Evolutionary conservation across 92 coral and sea anemone genomes (phyloP), one percentile per base, ranked within the genome.

Genomic region (Epizoanthus illoricatus): DNA sequence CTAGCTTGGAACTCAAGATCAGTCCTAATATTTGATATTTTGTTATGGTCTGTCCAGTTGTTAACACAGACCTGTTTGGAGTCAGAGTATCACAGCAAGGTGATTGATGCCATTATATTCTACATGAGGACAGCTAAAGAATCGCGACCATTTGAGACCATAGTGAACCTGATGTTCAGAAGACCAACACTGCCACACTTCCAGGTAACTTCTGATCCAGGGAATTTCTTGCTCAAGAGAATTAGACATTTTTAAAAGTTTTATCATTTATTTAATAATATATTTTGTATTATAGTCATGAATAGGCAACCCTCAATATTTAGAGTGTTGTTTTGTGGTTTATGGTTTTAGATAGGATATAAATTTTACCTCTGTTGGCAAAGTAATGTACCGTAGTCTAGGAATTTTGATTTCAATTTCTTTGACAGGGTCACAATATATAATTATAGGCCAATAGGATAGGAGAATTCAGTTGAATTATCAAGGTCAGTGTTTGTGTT

Each of bases 121-220:
- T 94, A 85, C 88, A 71, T 87, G 84, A 90, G 90, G 73, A 91
- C 88, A 23, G 69, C 98, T 5, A 89, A 91, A 47, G 99, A 96
- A 76, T 58, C 84, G 12, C 88, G 79, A 66, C 94, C 98, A 64
- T 96, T 96, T 85, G 89, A 90, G 73, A 96, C 98, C 21, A 72
- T 96, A 8, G 94, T 96, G 21, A 85, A 73, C 78, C 76, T 94
- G 85, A 84, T 96, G 69, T 91, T 74, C 76, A 83, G 84, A 65
- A 91, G 90, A 88, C 99, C 99, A 59, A 83, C 87, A 45, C 88
- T 94, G 49, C 99, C 98, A 6, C 92, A 90, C 21, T 90, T 94
- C 63, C 98, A 94, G 94, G 98, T 94, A 88, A 62, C 20, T 39
- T 21, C n/a, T n/a, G n/a, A n/a, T n/a, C 10, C 16, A 12, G 10